Conservation (phyloP, 2,113 vertebrate genomes). For the Vombatus ursinus region DNA sequence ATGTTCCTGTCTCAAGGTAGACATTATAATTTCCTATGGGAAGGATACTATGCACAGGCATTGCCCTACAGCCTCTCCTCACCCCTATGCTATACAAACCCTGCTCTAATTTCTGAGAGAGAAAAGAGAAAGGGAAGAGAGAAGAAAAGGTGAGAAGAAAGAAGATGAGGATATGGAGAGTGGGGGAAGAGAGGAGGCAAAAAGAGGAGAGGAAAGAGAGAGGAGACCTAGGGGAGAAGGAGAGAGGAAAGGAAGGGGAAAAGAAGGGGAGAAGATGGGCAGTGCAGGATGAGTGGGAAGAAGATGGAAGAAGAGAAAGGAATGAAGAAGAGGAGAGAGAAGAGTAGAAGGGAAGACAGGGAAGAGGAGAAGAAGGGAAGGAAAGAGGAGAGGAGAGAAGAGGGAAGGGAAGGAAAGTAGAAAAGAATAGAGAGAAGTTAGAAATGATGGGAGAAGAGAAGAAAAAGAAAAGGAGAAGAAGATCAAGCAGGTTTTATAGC, state of each 20-base stretch:
- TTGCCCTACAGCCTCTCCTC: neutral
- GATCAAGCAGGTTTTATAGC: neutral
- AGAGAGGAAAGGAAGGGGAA: no score
- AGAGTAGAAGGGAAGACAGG: accelerated
- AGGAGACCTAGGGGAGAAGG: no score
- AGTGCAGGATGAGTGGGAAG: no score
- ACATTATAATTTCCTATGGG: neutral
- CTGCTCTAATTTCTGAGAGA: neutral
- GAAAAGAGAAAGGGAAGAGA: neutral
- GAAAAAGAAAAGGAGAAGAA: neutral
- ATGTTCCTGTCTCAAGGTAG: neutral
- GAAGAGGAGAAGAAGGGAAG: no score
- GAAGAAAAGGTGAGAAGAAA: neutral
- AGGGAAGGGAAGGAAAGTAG: no score
- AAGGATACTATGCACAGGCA: neutral
- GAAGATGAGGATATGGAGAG: neutral
- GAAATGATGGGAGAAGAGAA: neutral
- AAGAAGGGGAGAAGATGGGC: no score
- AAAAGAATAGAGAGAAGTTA: no score
- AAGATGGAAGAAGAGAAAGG: no score
- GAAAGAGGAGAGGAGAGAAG: no score
- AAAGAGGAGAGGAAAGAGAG: no score
- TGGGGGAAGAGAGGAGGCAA: neutral
- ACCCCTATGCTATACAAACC: neutral
- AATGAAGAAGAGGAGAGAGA: no score